These are phyloP conservation scores for silkworm (Bombyx mori) DNA, from an alignment of 1,140 invertebrate genomes.

Conservation along the genomic window ASM3026992v2 NC_085129.1:21300001-21300500, in stretches of 20 bases:
- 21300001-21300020: no score
- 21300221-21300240: slow-evolving; percentile 41
- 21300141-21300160: neutral
- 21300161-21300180: neutral
- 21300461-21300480: slow-evolving; percentile 60
- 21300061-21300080: no score
- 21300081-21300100: neutral
- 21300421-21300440: slow-evolving; percentile 5
- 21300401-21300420: no score
- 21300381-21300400: neutral
- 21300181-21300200: no score
- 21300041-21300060: no score
- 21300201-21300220: slow-evolving; percentile 24
- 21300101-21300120: neutral
- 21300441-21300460: slow-evolving; percentile 7
- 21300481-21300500: slow-evolving; percentile 75
- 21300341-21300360: neutral
- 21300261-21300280: slow-evolving; percentile 16
- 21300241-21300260: slow-evolving; percentile 22
- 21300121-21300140: neutral
- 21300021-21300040: no score
- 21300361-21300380: neutral
- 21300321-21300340: neutral
- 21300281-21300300: slow-evolving; percentile 40
- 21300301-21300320: neutral